Percentiles rank a stretch among this genome's conserved stretches.
These are phyloP conservation scores for Grantiella picta DNA, from an alignment of 2,113 vertebrate species.

Conservation along the genomic window DNA sequence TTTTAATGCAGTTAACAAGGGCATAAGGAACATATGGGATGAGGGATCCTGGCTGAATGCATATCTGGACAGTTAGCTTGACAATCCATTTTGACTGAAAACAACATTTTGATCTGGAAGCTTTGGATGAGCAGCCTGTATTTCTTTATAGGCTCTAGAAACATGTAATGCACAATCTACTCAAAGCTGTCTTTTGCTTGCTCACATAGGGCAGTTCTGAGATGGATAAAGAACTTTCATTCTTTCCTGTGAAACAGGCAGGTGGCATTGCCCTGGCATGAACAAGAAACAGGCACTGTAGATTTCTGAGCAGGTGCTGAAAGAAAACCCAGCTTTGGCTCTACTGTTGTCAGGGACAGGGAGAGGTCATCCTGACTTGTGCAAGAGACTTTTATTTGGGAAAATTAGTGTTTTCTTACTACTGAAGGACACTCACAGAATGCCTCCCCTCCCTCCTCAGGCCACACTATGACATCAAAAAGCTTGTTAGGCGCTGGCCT, in stretches of 20 bases:
- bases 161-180: background rate
- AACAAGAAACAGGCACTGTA: background rate
- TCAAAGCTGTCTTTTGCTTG: background rate
- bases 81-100: background rate
- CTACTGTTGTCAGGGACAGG: background rate
- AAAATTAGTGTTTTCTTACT: background rate
- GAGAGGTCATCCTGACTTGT: background rate
- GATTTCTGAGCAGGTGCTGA: background rate
- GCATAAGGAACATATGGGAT: background rate
- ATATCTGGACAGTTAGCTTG: background rate
- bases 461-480: rapidly evolving
- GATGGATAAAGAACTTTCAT: background rate
- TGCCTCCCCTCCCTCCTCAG: rapidly evolving
- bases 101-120: background rate
- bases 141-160: background rate
- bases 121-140: background rate
- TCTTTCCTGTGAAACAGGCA: background rate
- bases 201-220: background rate
- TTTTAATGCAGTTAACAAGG: background rate
- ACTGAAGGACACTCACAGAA: background rate
- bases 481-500: background rate
- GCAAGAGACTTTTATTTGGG: background rate
- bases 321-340: background rate
- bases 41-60: background rate
- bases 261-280: background rate